Conservation (phyloP, 2,888 invertebrate genomes). For the Stenolophus ochropezus region DNA sequence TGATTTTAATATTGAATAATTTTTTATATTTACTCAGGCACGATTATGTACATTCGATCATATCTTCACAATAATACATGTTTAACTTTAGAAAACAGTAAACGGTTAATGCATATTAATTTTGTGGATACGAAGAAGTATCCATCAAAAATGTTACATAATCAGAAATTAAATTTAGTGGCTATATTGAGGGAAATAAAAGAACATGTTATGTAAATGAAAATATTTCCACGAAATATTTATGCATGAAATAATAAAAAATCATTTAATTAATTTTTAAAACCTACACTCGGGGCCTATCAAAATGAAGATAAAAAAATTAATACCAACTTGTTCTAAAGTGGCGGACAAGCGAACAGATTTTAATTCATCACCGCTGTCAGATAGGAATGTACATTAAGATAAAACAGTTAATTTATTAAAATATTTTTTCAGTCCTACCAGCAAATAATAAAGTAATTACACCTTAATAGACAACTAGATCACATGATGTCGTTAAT, state of each 20-base stretch:
- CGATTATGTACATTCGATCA: too few relatives aligned
- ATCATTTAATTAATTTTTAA: slow-evolving; percentile 60
- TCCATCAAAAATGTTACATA: too few relatives aligned
- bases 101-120: too few relatives aligned
- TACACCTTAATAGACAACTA: not conserved
- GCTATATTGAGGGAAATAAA: too few relatives aligned
- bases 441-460: slow-evolving; percentile 5
- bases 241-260: slow-evolving; percentile 13
- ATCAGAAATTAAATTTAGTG: too few relatives aligned
- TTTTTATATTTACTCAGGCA: too few relatives aligned
- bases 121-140: too few relatives aligned
- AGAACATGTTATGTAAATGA: not conserved
- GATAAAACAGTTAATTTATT: slow-evolving; percentile 53
- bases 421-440: slow-evolving; percentile 35
- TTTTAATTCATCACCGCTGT: slow-evolving; percentile 52
- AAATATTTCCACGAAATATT: not conserved
- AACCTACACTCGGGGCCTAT: slow-evolving; percentile 64
- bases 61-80: too few relatives aligned
- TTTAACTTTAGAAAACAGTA: too few relatives aligned
- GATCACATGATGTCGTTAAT: not conserved
- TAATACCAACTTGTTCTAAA: slow-evolving; percentile 37
- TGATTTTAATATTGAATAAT: too few relatives aligned
- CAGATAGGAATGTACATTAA: slow-evolving; percentile 51
- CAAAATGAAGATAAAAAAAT: slow-evolving; percentile 50
- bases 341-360: slow-evolving; percentile 14